Evolutionary conservation across 2,113 vertebrate genomes (phyloP).

Genomic region (Gnathonemus longibarbis): DNA sequence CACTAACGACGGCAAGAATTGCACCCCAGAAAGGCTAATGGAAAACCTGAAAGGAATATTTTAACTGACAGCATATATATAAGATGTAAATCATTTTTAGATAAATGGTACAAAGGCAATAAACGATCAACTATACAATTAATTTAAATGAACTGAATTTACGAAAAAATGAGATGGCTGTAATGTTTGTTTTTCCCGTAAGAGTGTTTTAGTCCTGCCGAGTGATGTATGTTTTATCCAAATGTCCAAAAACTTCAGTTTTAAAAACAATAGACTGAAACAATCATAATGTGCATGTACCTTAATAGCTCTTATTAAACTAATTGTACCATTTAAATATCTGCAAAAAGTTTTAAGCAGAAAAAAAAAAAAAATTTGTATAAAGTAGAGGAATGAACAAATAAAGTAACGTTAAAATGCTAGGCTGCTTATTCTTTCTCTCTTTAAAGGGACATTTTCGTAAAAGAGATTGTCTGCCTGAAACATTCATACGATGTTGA

Average conservation of each 20-base stretch:
- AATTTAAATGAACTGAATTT: neutral
- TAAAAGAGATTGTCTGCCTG: neutral
- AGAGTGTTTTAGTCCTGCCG: neutral
- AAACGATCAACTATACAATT: neutral
- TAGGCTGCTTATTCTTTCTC: neutral
- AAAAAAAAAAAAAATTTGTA: neutral
- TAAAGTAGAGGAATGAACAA: neutral
- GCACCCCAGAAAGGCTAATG: conserved; percentile 15
- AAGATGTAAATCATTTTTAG: neutral
- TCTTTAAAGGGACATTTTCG: neutral
- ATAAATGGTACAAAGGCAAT: neutral
- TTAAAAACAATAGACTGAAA: neutral
- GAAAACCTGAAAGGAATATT: neutral
- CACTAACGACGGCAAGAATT: conserved; percentile 38
- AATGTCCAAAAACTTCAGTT: neutral
- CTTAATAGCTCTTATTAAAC: neutral
- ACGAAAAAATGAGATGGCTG: neutral
- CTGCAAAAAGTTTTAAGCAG: neutral
- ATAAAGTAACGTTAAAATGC: neutral
- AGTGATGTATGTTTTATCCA: neutral
- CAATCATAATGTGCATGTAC: neutral
- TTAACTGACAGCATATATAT: neutral
- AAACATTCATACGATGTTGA: neutral
- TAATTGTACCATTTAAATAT: neutral
- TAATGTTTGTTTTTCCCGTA: neutral